These are phyloP conservation scores for Caenorhabditis sp. DNA, from an alignment of 2,888 invertebrate species.

Conservation along the genomic window DNA sequence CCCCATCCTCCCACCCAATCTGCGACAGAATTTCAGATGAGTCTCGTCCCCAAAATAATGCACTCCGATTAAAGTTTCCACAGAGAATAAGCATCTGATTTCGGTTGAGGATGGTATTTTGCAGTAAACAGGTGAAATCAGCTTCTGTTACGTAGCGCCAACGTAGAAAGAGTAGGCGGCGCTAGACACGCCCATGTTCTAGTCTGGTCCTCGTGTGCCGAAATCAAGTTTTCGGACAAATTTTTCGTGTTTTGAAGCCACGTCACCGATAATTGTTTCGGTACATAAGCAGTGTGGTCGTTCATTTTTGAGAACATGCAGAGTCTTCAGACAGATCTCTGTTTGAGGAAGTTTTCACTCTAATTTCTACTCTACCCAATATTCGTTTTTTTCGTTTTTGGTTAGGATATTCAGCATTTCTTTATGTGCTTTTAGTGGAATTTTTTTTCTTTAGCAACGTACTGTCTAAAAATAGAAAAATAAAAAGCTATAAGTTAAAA, in stretches of 20 bases:
- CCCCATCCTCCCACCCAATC: neutral
- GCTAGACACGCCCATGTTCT: slow-evolving; percentile 42
- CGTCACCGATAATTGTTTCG: neutral
- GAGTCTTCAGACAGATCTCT: too few species aligned
- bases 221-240: slow-evolving; percentile 8
- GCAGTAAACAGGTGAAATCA: slow-evolving; percentile 51
- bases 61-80: slow-evolving; percentile 15
- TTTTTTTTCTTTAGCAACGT: too few species aligned
- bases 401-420: too few species aligned
- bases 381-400: too few species aligned
- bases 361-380: too few species aligned
- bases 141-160: slow-evolving; percentile 32
- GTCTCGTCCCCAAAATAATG: slow-evolving; percentile 10
- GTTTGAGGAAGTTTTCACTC: too few species aligned
- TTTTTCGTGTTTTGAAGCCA: neutral
- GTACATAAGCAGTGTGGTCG: neutral
- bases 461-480: neutral
- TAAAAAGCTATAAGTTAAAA: neutral
- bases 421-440: too few species aligned
- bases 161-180: slow-evolving; percentile 50
- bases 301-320: neutral
- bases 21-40: slow-evolving; percentile 22
- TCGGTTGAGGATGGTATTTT: slow-evolving; percentile 23
- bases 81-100: slow-evolving; percentile 16
- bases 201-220: slow-evolving; percentile 25